Evolutionary conservation across 2,797 vertebrate genomes (phyloP), one percentile per base, ranked within the genome.

Genomic region (Hemitrygon akajei): DNA sequence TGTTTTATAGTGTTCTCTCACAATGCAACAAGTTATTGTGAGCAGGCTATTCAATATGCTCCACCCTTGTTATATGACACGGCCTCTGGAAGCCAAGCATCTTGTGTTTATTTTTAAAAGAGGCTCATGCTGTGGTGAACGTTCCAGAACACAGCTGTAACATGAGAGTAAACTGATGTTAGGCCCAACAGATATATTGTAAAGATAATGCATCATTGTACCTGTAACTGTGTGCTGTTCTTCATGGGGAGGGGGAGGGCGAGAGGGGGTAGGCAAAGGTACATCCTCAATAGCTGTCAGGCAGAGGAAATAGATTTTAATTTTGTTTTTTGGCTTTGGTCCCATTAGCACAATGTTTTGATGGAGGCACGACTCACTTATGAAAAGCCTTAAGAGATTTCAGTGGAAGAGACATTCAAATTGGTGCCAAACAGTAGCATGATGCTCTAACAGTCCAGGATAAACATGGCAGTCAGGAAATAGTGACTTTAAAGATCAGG

Each of bases 11-110:
- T 75, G 22, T 56, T 93, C 91, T 30, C 47, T 93, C 91, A 76
- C 91, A 93, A 56, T 93, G 91, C 69, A 93, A 73, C 22, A 93
- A 93, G 66, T 93, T 93, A 75, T 93, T 93, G 71, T 93, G 91
- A 93, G 66, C 37, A 56, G 66, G 91, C 76, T 93, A 93, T 93
- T 93, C 76, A 93, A 93, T 93, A 75, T 56, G 25, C 66, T 73
- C 71, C 91, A 75, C 91, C 91, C 91, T 93, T 93, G 66, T 75
- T 75, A 73, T 10, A 75, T 56, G 71, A 93, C 91, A 75, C 91
- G 25, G 25, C 14, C 71, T 93, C 76, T 58, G 27, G 71, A 40
- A 75, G 25, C 69, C 37, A 47, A 93, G 73, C 66, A 73, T 47
- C 91, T 93, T 93, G 25, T 75, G 91, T 76, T 93, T 93, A 30